These are phyloP conservation scores for Ectropis crepuscularia DNA, from an alignment of 2,888 invertebrate genomes.

Conservation along the genomic window DNA sequence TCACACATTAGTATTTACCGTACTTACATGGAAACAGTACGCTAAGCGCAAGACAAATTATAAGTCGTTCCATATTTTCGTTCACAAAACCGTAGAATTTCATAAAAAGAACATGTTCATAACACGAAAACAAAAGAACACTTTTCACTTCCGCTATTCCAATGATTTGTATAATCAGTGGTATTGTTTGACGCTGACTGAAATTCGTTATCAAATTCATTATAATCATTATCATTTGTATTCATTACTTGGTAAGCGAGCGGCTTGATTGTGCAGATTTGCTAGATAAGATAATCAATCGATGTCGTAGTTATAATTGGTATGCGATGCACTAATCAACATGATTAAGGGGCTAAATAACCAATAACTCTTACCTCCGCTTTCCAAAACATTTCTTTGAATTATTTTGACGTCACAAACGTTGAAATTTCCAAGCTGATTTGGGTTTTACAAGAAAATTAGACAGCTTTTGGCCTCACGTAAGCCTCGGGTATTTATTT, in stretches of 20 bases:
- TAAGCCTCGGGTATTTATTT: too few relatives aligned
- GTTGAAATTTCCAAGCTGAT: too few relatives aligned
- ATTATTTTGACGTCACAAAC: too few relatives aligned
- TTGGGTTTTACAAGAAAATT: too few relatives aligned
- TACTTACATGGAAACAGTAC: slow-evolving; percentile 38
- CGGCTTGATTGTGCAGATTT: slow-evolving; percentile 58
- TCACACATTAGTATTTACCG: neutral
- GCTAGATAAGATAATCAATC: slow-evolving; percentile 46
- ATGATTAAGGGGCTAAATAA: too few relatives aligned
- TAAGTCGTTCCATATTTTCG: slow-evolving; percentile 33
- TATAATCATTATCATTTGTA: slow-evolving; percentile 44
- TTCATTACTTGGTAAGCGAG: slow-evolving; percentile 52
- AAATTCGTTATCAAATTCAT: slow-evolving; percentile 45
- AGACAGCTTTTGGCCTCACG: too few relatives aligned
- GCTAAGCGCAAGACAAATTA: slow-evolving; percentile 25
- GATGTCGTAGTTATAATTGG: slow-evolving; percentile 14
- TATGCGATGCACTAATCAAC: slow-evolving; percentile 2
- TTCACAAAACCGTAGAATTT: neutral
- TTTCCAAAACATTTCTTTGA: too few relatives aligned
- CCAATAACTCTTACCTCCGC: too few relatives aligned
- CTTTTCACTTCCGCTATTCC: slow-evolving; percentile 16
- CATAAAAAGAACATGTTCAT: slow-evolving; percentile 17
- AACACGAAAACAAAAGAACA: slow-evolving; percentile 27
- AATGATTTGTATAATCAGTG: slow-evolving; percentile 45
- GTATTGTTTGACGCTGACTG: slow-evolving; percentile 44